Evolutionary conservation across 2,888 invertebrate genomes (phyloP).

Genomic region (Apodemia mormo): DNA sequence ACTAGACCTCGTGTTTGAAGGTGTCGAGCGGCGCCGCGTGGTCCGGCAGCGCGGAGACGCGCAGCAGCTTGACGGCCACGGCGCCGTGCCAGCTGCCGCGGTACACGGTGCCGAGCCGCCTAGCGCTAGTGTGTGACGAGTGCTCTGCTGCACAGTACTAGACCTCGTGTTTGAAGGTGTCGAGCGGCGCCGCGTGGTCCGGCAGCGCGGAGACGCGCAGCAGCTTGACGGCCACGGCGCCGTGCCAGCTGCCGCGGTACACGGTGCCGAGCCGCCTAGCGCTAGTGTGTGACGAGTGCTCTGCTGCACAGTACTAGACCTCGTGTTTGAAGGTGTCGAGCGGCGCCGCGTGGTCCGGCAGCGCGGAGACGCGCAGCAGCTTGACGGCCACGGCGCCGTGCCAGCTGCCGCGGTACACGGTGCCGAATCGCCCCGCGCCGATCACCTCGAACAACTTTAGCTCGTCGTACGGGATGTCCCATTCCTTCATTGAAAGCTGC

Average conservation of each 20-base stretch:
- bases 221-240: conserved; percentile 98
- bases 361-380: conserved; percentile 94
- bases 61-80: conserved; percentile 97
- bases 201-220: conserved; percentile 93
- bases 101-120: conserved; percentile 96
- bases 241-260: conserved; percentile 98
- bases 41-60: conserved; percentile 92
- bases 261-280: conserved; percentile 97
- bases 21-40: conserved; percentile 95
- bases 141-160: conserved; percentile 20
- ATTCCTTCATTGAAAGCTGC: conserved; percentile 94
- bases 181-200: conserved; percentile 93
- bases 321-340: conserved; percentile 97
- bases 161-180: conserved; percentile 97
- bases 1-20: conserved; percentile 93
- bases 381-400: conserved; percentile 99
- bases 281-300: conserved; percentile 72
- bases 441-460: conserved; percentile 92
- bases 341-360: conserved; percentile 90
- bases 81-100: conserved; percentile 99
- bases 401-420: conserved; percentile 97
- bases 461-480: conserved; percentile 99
- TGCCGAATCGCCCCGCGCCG: conserved; percentile 96
- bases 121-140: too few species aligned
- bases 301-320: conserved; percentile 64